Evolutionary conservation across 2,113 vertebrate genomes (phyloP).

Genomic region (Orientallactaga bullata): DNA sequence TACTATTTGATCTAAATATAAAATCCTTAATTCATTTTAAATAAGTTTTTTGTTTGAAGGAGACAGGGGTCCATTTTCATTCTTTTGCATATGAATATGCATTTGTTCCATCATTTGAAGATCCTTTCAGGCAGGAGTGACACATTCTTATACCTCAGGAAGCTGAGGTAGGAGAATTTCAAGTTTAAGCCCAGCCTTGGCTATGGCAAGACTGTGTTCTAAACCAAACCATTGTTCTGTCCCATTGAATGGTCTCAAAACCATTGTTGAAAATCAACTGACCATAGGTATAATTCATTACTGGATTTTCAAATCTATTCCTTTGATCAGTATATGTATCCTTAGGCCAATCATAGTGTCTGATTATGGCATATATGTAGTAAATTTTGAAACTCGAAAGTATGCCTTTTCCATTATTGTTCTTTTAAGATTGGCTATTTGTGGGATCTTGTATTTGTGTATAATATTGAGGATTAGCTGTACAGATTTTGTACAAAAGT

Average conservation of each 20-base stretch:
- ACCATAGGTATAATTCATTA: background rate
- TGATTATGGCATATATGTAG: background rate
- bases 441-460: background rate
- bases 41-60: background rate
- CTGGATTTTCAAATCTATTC: background rate
- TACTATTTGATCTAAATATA: background rate
- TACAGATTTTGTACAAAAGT: background rate
- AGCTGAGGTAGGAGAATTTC: no score
- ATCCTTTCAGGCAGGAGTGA: no score
- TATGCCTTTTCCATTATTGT: background rate
- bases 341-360: background rate
- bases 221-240: background rate
- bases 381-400: background rate
- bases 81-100: background rate
- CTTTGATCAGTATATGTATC: background rate
- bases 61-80: background rate
- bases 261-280: background rate
- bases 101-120: background rate
- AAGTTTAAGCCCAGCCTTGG: background rate
- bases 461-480: background rate
- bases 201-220: background rate
- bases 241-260: background rate
- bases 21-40: slow-evolving; percentile 1
- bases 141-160: no score
- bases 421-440: background rate